Base-by-base conservation (phyloP, 2,888 invertebrate genomes). In the Ophion ellenae region DNA sequence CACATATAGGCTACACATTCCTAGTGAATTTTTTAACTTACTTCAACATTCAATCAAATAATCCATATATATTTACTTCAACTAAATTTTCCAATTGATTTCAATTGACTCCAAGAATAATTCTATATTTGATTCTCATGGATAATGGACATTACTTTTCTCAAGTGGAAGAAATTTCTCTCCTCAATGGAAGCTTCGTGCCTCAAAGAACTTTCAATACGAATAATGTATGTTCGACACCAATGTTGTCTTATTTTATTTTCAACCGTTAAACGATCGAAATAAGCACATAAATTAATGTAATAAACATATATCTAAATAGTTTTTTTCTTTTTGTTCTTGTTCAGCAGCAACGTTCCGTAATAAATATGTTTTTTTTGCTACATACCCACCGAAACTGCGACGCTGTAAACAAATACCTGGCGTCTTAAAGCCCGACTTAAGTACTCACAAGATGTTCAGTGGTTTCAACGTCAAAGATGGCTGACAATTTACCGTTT, bases 401-500 rank as follows among this genome's bases (percentile, higher is more conserved):
- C 14, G 47, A 47, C 47, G 10, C 2, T 47, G 47, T 47, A 14
- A 47, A 47, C 47, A 47, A 14, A 47, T 47, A 14, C 11, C 47
- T 47, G 14, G 14, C 14, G 14, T 47, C 47, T 47, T 47, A 47
- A 47, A 47, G 17, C 47, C 17, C 47, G 57, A 66, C 32, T 11
- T 66, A 57, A 53, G 32, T 57, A 20, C 53, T 14, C 57, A 14
- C 3, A 67, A 57, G 66, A 76, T 3, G 6, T 20, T 64, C 17
- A 9, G 17, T 28, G 57, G 6, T 67, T 67, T 67, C 40, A 67
- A 36, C 32, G 47, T 24, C 24, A n/a, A 77, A 11, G 32, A 20
- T 64, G 57, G 20, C 66, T 24, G 36, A 28, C 67, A 24, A 77
- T 64, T 67, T 77, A 57, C 11, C 66, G 1, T 47, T 66, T 20